A percentile compares a stretch with the other conserved stretches of the same genome.
phyloP scores from a whole-genome alignment of 1,140 invertebrate species.

The Eupristina koningsbergeri region DNA sequence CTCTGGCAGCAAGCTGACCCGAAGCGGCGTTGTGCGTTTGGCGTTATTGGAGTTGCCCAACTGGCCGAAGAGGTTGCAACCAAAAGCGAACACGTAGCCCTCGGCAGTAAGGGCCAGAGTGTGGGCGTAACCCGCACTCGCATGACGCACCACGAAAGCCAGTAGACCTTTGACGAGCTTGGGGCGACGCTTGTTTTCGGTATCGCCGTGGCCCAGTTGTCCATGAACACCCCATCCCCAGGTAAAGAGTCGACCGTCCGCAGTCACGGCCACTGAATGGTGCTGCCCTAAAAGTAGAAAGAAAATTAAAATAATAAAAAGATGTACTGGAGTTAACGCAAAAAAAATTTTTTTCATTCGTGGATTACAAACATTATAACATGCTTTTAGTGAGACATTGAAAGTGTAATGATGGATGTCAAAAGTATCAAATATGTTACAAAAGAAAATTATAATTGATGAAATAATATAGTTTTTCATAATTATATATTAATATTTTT shows the following conservation, averaged over 20 bases:
- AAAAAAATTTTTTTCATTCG: no score
- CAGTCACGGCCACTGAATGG: slow-evolving; percentile 83
- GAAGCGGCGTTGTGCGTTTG: slow-evolving; percentile 78
- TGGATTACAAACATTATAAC: no score
- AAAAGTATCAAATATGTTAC: no score
- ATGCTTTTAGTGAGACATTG: no score
- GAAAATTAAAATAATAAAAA: neutral
- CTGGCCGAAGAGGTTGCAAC: slow-evolving; percentile 86
- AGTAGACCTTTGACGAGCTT: slow-evolving; percentile 72
- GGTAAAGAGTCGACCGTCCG: slow-evolving; percentile 79
- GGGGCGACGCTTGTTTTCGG: slow-evolving; percentile 79
- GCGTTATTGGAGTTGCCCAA: slow-evolving; percentile 78
- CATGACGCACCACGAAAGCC: slow-evolving; percentile 68
- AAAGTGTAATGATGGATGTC: no score
- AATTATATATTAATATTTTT: no score
- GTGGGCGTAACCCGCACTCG: slow-evolving; percentile 84
- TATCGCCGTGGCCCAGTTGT: slow-evolving; percentile 84
- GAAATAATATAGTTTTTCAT: no score
- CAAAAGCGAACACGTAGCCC: slow-evolving; percentile 83
- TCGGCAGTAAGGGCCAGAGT: slow-evolving; percentile 78
- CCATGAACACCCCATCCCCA: slow-evolving; percentile 90
- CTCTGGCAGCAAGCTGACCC: slow-evolving; percentile 75
- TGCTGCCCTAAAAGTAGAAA: slow-evolving; percentile 76
- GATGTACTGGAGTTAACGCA: neutral
- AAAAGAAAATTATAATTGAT: no score